Percentiles rank a stretch among this genome's conserved stretches.
Conservation (phyloP, 2,888 invertebrate species). For the Chorisops tibialis region DNA sequence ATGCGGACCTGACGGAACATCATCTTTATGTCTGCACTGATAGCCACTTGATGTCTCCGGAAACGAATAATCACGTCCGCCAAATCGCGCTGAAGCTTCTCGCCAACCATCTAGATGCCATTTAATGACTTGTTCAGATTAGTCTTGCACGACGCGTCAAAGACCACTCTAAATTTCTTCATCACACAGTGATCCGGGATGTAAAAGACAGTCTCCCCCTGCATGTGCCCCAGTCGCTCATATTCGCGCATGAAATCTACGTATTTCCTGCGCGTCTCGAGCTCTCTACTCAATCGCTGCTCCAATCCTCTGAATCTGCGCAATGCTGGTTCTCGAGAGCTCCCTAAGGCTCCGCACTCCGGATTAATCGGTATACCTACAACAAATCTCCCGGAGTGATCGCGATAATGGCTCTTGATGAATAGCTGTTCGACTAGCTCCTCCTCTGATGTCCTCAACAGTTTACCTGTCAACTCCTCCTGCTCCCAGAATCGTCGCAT, state of each 20-base stretch:
- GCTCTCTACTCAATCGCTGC: no score
- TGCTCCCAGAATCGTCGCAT: no score
- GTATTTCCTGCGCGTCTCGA: background rate
- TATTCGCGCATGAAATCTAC: background rate
- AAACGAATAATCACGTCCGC: background rate
- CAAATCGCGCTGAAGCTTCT: background rate
- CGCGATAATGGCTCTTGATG: no score
- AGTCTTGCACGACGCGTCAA: background rate
- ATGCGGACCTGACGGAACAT: conserved; percentile 6
- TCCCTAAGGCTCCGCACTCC: no score
- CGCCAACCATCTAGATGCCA: background rate
- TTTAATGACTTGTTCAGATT: background rate
- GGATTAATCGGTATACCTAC: no score
- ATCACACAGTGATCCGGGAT: background rate
- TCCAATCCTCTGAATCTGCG: no score
- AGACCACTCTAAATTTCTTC: no score
- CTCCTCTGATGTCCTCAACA: no score
- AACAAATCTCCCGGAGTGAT: no score
- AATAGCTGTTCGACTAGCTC: no score
- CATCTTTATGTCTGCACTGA: background rate
- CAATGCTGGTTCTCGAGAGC: no score
- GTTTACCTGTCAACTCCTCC: no score
- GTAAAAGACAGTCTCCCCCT: background rate
- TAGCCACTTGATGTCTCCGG: background rate
- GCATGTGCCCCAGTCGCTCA: background rate